Evolutionary conservation across 2,888 invertebrate species (phyloP), one percentile per base, ranked within the genome.

Genomic region (Hololepta plana): DNA sequence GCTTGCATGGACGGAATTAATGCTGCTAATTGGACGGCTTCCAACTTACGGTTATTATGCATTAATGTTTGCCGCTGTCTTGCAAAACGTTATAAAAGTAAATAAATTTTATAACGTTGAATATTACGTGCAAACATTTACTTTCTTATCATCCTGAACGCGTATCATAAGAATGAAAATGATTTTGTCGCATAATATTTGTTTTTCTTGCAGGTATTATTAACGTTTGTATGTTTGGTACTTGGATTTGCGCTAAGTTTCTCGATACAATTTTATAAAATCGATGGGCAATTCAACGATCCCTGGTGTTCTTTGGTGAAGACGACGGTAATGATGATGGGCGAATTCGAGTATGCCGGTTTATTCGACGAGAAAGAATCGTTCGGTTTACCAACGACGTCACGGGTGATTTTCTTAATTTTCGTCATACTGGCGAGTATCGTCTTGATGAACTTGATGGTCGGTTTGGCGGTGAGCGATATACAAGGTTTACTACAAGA

Each of bases 241-340:
- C 45, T 64, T 29, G 66, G 62, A 30, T 66, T 64, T 41, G 57
- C 62, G 16, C 43, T 66, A 26, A 62, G 62, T 40, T 65, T 64
- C 41, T 54, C 55, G 15, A 53, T 66, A 27, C 53, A 63, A 36
- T 64, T 64, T 38, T 47, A 44, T 32, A 46, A 46, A 25, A 44
- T 47, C 12, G 26, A 30, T 17, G 17, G 17, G n/a, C 46, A 55
- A 37, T 62, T 61, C 32, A 36, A 38, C 6, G 43, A 53, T 39
- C 54, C 55, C 1, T 51, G 53, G 45, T 42, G 46, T 10, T 44
- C 58, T 4, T 32, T 64, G 19, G 50, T 63, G 16, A 60, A 59
- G 38, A 64, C 62, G 10, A 46, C 59, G 19, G 64, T 64, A 17
- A 65, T 65, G 64, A 64, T 65, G 63, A 61, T 60, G 45, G 65